Percentiles rank a stretch among this genome's conserved stretches.
Evolutionary conservation across 1,140 invertebrate species (phyloP).

Genomic region (Triops cancriformis): DNA sequence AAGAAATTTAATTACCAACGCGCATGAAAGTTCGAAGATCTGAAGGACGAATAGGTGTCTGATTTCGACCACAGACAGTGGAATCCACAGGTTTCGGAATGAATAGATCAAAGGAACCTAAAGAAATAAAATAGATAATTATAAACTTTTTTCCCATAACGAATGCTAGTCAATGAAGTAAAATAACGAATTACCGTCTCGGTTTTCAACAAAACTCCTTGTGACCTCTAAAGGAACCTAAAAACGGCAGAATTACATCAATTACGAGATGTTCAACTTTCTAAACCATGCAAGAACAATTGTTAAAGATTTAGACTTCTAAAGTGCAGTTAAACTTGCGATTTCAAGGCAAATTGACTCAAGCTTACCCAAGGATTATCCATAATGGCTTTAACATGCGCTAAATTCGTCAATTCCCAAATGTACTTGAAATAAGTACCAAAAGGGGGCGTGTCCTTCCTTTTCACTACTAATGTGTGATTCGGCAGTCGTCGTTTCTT

Average conservation of each 20-base stretch:
- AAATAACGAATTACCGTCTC: slow-evolving; percentile 45
- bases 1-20: slow-evolving; percentile 51
- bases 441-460: slow-evolving; percentile 54
- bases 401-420: slow-evolving; percentile 63
- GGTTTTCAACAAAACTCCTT: slow-evolving; percentile 56
- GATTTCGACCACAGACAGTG: slow-evolving; percentile 25
- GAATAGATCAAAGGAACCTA: not conserved
- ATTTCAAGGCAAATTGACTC: not conserved
- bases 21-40: slow-evolving; percentile 61
- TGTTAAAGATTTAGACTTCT: no score
- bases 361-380: slow-evolving; percentile 54
- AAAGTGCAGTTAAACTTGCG: no score
- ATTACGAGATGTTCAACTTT: slow-evolving; percentile 20
- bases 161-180: not conserved
- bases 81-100: slow-evolving; percentile 9
- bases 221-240: slow-evolving; percentile 56
- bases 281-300: no score
- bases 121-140: no score
- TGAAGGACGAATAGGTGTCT: slow-evolving; percentile 51
- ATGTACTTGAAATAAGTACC: slow-evolving; percentile 63
- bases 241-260: slow-evolving; percentile 29
- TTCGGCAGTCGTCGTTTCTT: slow-evolving; percentile 61
- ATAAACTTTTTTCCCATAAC: no score
- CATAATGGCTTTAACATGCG: slow-evolving; percentile 67
- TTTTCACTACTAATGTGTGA: slow-evolving; percentile 46